These are phyloP conservation scores for Indri indri DNA, from an alignment of 2,113 vertebrate species.

Conservation along the genomic window DNA sequence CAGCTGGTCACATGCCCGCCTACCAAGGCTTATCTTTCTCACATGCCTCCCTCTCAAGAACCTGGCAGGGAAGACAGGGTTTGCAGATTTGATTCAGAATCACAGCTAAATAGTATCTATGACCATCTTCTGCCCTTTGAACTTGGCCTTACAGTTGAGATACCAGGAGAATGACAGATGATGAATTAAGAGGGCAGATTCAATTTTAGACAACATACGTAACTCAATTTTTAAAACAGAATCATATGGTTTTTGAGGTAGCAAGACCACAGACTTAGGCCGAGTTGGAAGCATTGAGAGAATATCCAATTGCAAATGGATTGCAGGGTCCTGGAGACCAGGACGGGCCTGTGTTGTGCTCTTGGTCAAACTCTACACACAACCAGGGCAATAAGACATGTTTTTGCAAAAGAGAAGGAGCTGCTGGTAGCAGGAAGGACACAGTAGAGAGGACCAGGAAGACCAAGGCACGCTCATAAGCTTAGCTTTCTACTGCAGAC, in stretches of 20 bases:
- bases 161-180: background rate
- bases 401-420: background rate
- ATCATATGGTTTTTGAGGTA: background rate
- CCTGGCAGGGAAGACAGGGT: background rate
- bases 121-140: background rate
- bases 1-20: background rate
- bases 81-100: background rate
- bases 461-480: rapidly evolving
- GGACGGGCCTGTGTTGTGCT: background rate
- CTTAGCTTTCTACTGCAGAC: background rate
- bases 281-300: background rate
- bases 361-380: rapidly evolving
- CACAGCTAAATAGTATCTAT: background rate
- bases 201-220: background rate
- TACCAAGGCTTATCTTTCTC: background rate
- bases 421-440: background rate
- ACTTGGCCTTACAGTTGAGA: background rate
- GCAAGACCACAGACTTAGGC: background rate
- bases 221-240: conserved; percentile 39
- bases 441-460: background rate
- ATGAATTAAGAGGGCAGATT: background rate
- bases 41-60: background rate
- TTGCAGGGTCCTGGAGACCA: background rate
- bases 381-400: background rate
- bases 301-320: too few species aligned